Evolutionary conservation across 2,113 vertebrate genomes (phyloP).

Genomic region (Salvelinus sp.): DNA sequence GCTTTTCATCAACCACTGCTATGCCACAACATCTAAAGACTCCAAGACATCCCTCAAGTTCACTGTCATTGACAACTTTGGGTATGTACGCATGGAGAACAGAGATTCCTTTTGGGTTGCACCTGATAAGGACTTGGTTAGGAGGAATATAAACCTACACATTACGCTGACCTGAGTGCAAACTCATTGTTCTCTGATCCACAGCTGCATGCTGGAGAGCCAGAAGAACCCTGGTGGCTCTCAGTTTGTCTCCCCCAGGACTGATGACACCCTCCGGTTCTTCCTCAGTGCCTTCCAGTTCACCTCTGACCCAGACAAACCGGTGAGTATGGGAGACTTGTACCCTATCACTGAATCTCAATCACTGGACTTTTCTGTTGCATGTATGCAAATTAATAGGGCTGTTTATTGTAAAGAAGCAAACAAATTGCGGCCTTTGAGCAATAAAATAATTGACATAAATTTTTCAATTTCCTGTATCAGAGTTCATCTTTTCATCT

Average conservation of each 20-base stretch:
- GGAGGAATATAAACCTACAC: background rate
- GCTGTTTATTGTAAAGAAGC: background rate
- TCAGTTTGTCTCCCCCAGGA: constrained; percentile 48
- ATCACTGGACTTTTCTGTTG: background rate
- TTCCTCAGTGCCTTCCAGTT: constrained; percentile 72
- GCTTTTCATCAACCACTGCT: constrained; percentile 67
- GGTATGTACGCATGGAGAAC: constrained; percentile 50
- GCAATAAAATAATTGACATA: background rate
- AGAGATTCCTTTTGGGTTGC: background rate
- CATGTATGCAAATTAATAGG: background rate
- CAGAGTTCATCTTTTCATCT: background rate
- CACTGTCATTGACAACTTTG: constrained; percentile 65
- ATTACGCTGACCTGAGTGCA: background rate
- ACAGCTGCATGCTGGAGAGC: constrained; percentile 68
- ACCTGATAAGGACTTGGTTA: background rate
- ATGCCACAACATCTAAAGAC: constrained; percentile 41
- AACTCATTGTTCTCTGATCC: background rate
- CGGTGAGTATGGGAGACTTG: constrained; percentile 41
- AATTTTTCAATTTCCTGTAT: background rate
- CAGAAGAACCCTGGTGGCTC: constrained; percentile 50
- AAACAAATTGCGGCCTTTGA: background rate
- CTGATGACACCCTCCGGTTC: constrained; percentile 55
- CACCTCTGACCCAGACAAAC: constrained; percentile 47
- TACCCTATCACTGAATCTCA: background rate
- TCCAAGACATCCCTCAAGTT: constrained; percentile 40